Evolutionary conservation across 2,113 vertebrate species (phyloP), one percentile per base, ranked within the genome.

Genomic region (Pteropus alecto): DNA sequence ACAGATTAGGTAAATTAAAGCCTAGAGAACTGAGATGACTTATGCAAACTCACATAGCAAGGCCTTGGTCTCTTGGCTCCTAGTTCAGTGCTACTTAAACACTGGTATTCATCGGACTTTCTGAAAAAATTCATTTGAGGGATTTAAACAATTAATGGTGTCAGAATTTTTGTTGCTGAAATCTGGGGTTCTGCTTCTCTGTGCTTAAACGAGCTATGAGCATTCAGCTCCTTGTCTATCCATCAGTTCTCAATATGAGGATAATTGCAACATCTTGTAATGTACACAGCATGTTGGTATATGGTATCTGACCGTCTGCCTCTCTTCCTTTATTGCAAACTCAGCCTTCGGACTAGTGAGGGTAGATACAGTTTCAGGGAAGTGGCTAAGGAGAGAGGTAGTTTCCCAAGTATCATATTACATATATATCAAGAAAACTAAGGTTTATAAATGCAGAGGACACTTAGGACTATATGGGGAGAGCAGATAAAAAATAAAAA

Each of bases 331-430:
- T 79, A 77, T 90, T 14, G 94, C 87, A 98, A 96, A 87, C 92
- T 96, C 94, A 97, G 96, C 96, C 91, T 98, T 97, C 78, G 90
- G 90, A 92, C 70, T 90, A 93, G 81, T 86, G 1, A 0, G 2
- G 41, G 26, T 63, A 88, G 76, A 98, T 95, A 94, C 0, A 83
- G 85, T 96, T 94, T 71, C 68, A 48, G 30, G 0, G 26, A 82
- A 73, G 46, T 38, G 43, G 30, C 60, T 82, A 22, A 73, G 16
- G 73, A 94, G 78, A 92, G n/a, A 78, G 56, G 8, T 65, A 43
- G 43, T 33, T 88, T 95, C 33, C 9, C 26, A 82, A 54, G 51
- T 85, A 58, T 97, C 54, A 61, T 86, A 91, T 91, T 86, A 65
- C 51, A 92, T 33, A 93, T 14, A 63, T 56, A 79, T 43, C 21